Conservation (phyloP, 1,140 invertebrate species). For the Drosophila ambigua region DNA sequence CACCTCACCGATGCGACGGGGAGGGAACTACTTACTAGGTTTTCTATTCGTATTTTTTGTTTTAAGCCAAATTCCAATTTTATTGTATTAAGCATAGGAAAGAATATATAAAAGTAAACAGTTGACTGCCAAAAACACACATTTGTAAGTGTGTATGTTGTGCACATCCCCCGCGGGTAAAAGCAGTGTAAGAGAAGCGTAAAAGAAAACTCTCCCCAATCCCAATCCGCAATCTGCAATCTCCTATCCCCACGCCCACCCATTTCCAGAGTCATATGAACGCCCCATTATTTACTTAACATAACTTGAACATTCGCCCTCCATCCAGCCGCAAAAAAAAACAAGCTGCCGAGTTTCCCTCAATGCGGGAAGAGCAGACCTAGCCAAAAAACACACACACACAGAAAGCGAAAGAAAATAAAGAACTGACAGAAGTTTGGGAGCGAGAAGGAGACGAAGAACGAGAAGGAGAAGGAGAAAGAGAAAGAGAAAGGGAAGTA, state of each 20-base stretch:
- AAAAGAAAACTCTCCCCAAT: slow-evolving; percentile 5
- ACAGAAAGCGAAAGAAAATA: slow-evolving; percentile 29
- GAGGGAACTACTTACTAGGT: slow-evolving; percentile 8
- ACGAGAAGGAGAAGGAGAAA: too few relatives aligned
- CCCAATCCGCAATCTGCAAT: too few relatives aligned
- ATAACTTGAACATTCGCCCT: slow-evolving; percentile 77
- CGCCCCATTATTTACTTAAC: slow-evolving; percentile 82
- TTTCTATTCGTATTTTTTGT: slow-evolving; percentile 37
- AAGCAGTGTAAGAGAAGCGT: neutral
- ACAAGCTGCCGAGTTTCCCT: slow-evolving; percentile 29
- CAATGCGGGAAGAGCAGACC: slow-evolving; percentile 37
- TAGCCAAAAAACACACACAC: slow-evolving; percentile 54
- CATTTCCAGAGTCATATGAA: slow-evolving; percentile 70
- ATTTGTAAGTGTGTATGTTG: slow-evolving; percentile 11
- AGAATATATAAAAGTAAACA: slow-evolving; percentile 70
- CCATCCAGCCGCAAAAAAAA: slow-evolving; percentile 21
- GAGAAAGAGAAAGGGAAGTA: too few relatives aligned
- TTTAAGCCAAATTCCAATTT: slow-evolving; percentile 64
- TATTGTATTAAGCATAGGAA: slow-evolving; percentile 76
- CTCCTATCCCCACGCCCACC: slow-evolving; percentile 32
- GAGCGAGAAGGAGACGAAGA: slow-evolving; percentile 5
- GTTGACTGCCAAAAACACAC: slow-evolving; percentile 58
- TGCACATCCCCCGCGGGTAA: slow-evolving; percentile 19
- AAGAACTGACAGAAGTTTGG: slow-evolving; percentile 39
- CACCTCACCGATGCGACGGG: too few relatives aligned